Conservation (phyloP, 2,113 vertebrate genomes). For the Rynchops niger region DNA sequence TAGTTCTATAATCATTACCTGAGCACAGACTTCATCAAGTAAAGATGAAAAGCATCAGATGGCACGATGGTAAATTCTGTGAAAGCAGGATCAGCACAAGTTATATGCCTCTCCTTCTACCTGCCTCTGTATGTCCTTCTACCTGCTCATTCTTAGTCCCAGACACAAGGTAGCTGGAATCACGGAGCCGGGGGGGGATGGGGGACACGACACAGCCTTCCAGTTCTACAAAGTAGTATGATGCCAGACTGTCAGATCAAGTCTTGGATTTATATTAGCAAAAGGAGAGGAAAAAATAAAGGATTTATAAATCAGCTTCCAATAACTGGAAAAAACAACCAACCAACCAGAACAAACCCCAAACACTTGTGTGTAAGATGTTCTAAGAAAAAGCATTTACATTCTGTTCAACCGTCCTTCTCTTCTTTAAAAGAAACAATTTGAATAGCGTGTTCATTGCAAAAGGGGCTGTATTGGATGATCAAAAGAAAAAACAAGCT, state of each 20-base stretch:
- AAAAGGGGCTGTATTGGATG: not conserved
- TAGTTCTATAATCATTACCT: not conserved
- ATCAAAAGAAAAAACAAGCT: not conserved
- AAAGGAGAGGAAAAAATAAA: not conserved
- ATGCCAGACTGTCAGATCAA: not conserved
- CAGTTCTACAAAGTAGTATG: not conserved
- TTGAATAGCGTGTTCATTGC: not conserved
- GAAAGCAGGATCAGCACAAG: not conserved
- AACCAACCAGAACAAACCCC: too few species aligned
- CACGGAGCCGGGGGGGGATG: rapidly evolving
- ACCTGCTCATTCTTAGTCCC: not conserved
- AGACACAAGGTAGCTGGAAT: not conserved
- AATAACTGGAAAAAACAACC: not conserved
- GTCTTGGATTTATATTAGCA: not conserved
- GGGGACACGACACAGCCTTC: not conserved
- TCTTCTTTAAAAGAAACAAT: not conserved
- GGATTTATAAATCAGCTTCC: not conserved
- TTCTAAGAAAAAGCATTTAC: not conserved
- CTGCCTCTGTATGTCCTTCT: not conserved
- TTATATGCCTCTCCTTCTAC: not conserved
- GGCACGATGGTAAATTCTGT: not conserved
- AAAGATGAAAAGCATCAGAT: not conserved
- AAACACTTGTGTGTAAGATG: not conserved
- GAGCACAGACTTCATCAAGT: not conserved
- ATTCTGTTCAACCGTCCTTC: not conserved